Evolutionary conservation across 2,888 invertebrate genomes (phyloP), one percentile per base, ranked within the genome.

Genomic region (Drosophila rellima): DNA sequence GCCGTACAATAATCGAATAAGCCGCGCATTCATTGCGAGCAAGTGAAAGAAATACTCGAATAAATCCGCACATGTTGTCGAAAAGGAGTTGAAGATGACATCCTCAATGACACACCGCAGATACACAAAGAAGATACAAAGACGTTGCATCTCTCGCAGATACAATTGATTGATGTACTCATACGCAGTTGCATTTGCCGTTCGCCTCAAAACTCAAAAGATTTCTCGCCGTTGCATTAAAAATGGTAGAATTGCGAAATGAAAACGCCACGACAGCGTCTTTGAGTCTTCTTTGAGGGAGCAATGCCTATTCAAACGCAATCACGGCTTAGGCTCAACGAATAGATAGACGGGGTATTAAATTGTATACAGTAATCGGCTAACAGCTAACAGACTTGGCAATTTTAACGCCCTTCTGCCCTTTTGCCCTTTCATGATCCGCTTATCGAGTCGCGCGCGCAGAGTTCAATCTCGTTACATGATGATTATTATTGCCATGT

Each of bases 1-100:
- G 70, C 83, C 65, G 67, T 70, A 71, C 69, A 88, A 88, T 84
- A 88, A 88, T 83, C 83, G 87, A 86, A 86, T 84, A 84, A 84
- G 89, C 87, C 89, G 83, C 81, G 78, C 47, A 84, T 88, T 84
- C 83, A 84, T 80, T 59, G 76, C 57, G 50, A 66, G 48, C 85
- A 73, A 79, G 78, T 82, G 69, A 84, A 88, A 80, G 78, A 78
- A 77, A 88, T 31, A 35, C n/a, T 35, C 35, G n/a, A n/a, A 42
- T 88, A 88, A 84, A 84, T 84, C 83, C 83, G 84, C 87, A 88
- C 73, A 86, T 88, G 81, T 75, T 73, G 59, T 50, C 67, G 45
- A 56, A 68, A 54, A 70, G 82, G 80, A 87, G 85, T 75, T 79
- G 82, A 85, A 85, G 80, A 82, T 63, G 67, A 74, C 39, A 55